These are phyloP conservation scores for Entomobrya multifasciata DNA, from an alignment of 2,888 invertebrate species.

Conservation along the genomic window DNA sequence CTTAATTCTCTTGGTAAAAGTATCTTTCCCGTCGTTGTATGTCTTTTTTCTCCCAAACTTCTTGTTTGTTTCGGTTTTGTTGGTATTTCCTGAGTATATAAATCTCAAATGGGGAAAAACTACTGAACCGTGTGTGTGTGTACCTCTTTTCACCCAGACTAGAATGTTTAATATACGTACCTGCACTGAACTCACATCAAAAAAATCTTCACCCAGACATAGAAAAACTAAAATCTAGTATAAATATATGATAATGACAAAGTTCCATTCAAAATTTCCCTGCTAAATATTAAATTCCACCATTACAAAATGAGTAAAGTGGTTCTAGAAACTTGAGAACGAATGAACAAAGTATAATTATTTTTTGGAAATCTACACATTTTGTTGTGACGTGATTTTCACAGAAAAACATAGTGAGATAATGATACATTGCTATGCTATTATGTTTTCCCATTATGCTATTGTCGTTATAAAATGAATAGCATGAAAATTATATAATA, in stretches of 20 bases:
- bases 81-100: neutral
- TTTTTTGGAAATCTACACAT: too few relatives aligned
- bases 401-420: neutral
- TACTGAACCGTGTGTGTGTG: neutral
- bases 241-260: neutral
- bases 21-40: neutral
- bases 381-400: constrained; percentile 4
- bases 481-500: too few relatives aligned
- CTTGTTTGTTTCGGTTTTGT: neutral
- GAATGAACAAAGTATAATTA: too few relatives aligned
- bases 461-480: neutral
- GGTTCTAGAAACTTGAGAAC: neutral
- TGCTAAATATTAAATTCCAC: neutral
- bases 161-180: too few relatives aligned
- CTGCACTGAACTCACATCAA: too few relatives aligned
- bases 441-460: neutral
- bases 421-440: neutral
- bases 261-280: neutral
- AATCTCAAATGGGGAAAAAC: constrained; percentile 9
- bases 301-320: neutral
- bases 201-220: too few relatives aligned
- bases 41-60: neutral
- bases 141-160: too few relatives aligned
- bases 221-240: neutral
- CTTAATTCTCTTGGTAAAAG: too few relatives aligned